Percentiles rank a stretch among this genome's conserved stretches.
Evolutionary conservation across 2,797 vertebrate species (phyloP).

Genomic region (Typhlichthys subterraneus): DNA sequence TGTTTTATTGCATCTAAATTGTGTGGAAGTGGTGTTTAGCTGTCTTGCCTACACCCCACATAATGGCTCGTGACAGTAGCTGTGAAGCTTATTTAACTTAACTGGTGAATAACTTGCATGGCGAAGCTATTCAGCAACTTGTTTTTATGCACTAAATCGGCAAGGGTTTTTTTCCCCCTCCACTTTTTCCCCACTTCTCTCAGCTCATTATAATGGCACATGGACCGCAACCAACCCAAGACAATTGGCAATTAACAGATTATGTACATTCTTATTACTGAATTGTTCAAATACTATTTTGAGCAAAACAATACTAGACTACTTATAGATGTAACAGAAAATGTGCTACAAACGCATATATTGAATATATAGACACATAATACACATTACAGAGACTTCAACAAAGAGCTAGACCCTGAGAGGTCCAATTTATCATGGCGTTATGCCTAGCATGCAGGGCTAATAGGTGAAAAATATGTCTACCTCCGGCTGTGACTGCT

Average conservation of each 20-base stretch:
- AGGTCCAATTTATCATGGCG: constrained; percentile 18
- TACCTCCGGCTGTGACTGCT: background rate
- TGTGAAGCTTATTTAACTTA: constrained; percentile 89
- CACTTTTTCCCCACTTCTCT: constrained; percentile 6
- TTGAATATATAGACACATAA: background rate
- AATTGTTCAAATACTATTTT: constrained; percentile 1
- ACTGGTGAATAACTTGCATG: constrained; percentile 85
- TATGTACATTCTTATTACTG: constrained; percentile 4
- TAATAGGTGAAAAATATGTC: constrained; percentile 6
- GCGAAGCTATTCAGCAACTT: constrained; percentile 62
- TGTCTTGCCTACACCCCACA: constrained; percentile 84
- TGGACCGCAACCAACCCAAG: constrained; percentile 30
- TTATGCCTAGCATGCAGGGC: constrained; percentile 1
- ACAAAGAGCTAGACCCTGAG: constrained; percentile 9
- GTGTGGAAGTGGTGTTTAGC: constrained; percentile 87
- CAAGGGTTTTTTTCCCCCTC: background rate
- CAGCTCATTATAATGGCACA: constrained; percentile 33
- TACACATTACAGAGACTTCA: too few species aligned
- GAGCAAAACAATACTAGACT: constrained; percentile 15
- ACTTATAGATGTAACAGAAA: constrained; percentile 12
- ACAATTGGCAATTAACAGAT: constrained; percentile 32
- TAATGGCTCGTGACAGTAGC: constrained; percentile 89
- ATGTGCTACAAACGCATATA: background rate
- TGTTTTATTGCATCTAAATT: constrained; percentile 92
- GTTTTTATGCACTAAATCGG: constrained; percentile 61